Conservation (phyloP, 2,113 vertebrate genomes). For the Halichoeres trimaculatus region DNA sequence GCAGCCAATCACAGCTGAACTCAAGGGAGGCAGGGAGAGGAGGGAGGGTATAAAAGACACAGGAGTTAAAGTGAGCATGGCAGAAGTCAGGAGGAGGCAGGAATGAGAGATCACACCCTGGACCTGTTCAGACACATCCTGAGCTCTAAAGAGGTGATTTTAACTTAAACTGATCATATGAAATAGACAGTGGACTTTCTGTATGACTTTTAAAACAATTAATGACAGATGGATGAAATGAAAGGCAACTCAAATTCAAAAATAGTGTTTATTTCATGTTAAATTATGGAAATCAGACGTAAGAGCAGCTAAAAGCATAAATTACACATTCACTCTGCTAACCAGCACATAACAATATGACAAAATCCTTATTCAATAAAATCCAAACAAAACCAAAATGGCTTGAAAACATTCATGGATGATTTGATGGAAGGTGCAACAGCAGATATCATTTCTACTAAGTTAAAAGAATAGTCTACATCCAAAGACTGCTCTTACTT, state of each 20-base stretch:
- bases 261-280: constrained; percentile 72
- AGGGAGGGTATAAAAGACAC: constrained; percentile 55
- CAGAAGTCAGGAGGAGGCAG: constrained; percentile 40
- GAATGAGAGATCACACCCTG: neutral
- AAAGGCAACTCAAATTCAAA: constrained; percentile 57
- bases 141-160: neutral
- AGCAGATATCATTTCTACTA: neutral
- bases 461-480: neutral
- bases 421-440: no score
- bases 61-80: constrained; percentile 15
- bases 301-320: constrained; percentile 46
- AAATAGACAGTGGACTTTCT: neutral
- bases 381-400: neutral
- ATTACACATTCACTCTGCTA: constrained; percentile 34
- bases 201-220: neutral
- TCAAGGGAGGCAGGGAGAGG: constrained; percentile 9
- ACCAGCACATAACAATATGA: neutral
- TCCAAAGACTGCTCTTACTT: neutral
- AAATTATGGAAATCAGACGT: constrained; percentile 39
- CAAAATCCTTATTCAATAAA: neutral
- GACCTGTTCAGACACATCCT: constrained; percentile 37
- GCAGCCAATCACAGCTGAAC: constrained; percentile 65
- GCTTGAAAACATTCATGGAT: neutral
- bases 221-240: constrained; percentile 45
- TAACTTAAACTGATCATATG: neutral